phyloP scores from a whole-genome alignment of 2,797 vertebrate species.

The Siniperca scherzeri region DNA sequence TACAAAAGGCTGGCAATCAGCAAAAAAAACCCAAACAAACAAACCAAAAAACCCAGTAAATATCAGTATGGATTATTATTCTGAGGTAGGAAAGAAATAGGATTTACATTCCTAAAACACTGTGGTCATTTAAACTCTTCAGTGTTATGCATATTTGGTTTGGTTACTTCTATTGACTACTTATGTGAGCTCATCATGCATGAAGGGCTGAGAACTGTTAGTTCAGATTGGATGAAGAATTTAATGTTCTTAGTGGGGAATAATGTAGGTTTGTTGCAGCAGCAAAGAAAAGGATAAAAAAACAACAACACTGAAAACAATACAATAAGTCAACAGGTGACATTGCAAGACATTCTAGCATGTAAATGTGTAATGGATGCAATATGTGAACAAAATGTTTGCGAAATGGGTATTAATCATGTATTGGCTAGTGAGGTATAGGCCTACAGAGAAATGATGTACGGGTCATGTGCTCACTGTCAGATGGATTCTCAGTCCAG shows the following conservation, averaged over 20 bases:
- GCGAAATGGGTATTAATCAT: not conserved
- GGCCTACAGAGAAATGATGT: not conserved
- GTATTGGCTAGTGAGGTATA: not conserved
- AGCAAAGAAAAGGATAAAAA: not conserved
- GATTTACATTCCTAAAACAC: not conserved
- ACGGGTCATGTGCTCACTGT: not conserved
- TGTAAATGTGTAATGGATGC: not conserved
- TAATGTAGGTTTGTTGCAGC: not conserved
- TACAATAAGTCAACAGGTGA: not conserved
- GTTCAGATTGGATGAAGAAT: not conserved
- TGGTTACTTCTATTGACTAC: not conserved
- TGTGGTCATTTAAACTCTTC: not conserved
- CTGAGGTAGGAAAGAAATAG: not conserved
- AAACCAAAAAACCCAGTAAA: not conserved
- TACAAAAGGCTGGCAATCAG: not conserved
- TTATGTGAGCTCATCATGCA: constrained; percentile 4
- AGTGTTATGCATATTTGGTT: constrained; percentile 1
- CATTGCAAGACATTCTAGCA: no score
- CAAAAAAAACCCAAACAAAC: not conserved
- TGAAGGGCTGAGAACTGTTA: not conserved
- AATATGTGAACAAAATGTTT: not conserved
- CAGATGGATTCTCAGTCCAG: constrained; percentile 16
- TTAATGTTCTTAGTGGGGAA: not conserved
- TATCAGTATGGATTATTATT: constrained; percentile 6
- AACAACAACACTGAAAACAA: not conserved